phyloP scores from a whole-genome alignment of 2,888 invertebrate species.

The Gortyna flavago region DNA sequence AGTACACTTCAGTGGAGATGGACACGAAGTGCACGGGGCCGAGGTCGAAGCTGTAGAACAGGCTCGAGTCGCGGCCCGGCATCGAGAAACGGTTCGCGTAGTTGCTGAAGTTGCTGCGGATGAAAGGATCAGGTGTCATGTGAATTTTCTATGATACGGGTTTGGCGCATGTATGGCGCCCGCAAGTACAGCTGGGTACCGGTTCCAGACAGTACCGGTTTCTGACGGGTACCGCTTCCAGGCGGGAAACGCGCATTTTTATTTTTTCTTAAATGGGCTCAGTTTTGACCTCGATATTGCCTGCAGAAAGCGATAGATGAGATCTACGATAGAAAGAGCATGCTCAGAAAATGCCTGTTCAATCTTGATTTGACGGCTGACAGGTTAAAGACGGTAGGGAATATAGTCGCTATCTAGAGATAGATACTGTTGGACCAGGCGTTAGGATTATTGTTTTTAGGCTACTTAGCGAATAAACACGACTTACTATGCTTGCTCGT shows the following conservation, averaged over 20 bases:
- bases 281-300: not conserved
- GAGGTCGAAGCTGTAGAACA: constrained; percentile 96
- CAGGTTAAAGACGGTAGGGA: not conserved
- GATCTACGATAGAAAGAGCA: not conserved
- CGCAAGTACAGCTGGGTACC: no score
- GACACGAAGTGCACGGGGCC: constrained; percentile 97
- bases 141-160: no score
- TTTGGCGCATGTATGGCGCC: not conserved
- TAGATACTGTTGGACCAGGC: not conserved
- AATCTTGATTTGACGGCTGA: not conserved
- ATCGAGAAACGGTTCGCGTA: constrained; percentile 97
- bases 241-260: not conserved
- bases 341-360: not conserved
- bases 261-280: not conserved
- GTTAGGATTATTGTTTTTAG: not conserved
- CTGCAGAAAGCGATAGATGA: not conserved
- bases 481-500: constrained; percentile 95
- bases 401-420: not conserved
- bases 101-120: constrained; percentile 96
- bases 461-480: not conserved
- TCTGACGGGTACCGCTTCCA: not conserved
- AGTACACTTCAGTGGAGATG: constrained; percentile 98
- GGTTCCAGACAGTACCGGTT: not conserved
- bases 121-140: not conserved
- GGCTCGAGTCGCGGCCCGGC: constrained; percentile 93